Conservation (phyloP, 2,797 vertebrate genomes). For the Tympanoctomys barrerae region DNA sequence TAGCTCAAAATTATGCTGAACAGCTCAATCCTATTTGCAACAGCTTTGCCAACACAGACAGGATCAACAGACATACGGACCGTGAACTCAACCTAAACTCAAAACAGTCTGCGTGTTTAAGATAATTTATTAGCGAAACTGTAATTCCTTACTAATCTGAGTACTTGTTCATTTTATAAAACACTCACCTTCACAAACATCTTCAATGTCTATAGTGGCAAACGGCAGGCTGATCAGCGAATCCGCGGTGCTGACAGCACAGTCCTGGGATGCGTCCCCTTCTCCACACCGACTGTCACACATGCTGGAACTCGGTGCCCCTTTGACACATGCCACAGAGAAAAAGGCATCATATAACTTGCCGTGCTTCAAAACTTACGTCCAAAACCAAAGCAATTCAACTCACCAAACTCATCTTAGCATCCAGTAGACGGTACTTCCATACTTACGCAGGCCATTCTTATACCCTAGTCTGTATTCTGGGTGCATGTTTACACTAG, state of each 20-base stretch:
- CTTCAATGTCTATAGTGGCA: conserved; percentile 89
- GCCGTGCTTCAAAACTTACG: conserved; percentile 16
- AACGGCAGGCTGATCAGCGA: conserved; percentile 92
- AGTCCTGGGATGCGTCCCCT: conserved; percentile 67
- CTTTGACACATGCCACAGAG: conserved; percentile 67
- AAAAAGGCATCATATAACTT: conserved; percentile 54
- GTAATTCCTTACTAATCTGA: conserved; percentile 14
- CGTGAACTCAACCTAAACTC: conserved; percentile 6
- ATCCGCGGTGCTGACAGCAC: conserved; percentile 75
- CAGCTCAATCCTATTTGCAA: not conserved
- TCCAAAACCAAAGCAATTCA: conserved; percentile 45
- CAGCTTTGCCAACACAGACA: not conserved
- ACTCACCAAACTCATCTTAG: conserved; percentile 24
- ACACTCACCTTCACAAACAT: conserved; percentile 92
- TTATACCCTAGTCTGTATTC: not conserved
- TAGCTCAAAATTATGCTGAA: not conserved
- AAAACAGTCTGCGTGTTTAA: conserved; percentile 11
- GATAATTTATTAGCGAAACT: conserved; percentile 30
- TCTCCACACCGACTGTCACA: conserved; percentile 79
- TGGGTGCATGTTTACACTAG: conserved; percentile 4
- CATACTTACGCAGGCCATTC: not conserved
- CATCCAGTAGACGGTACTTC: not conserved
- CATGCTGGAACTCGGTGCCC: conserved; percentile 78
- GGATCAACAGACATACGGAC: not conserved
- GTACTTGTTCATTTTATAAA: conserved; percentile 13